Base-by-base conservation (phyloP, 2,888 invertebrate genomes). In the Torymus texanus region DNA sequence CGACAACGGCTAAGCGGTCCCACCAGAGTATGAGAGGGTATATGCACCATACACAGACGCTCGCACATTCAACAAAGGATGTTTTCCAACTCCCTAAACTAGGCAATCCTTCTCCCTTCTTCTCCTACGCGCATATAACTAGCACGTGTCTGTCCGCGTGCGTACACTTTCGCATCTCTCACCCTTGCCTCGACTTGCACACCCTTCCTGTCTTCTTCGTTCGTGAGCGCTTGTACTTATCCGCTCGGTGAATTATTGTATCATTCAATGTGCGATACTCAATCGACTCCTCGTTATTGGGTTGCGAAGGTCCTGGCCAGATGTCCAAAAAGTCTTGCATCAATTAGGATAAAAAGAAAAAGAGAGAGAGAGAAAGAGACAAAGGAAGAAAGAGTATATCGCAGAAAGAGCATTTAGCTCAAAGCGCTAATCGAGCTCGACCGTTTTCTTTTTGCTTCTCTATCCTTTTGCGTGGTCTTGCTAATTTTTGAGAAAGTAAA, bases 71-170 rank as follows among this genome's bases (percentile, higher is more conserved):
- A 41, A 41, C 89, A 90, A 89, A 90, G 88, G 88, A 88, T 89
- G 88, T 89, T 90, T 89, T 89, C 88, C 89, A 84, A 88, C 88
- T 89, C 88, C 88, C 89, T 89, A 89, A 89, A 89, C 89, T 89
- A 88, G 90, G 88, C 86, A 89, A 89, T 89, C 89, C 88, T 89
- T 89, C 86, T 87, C 86, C 24, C 53, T 66, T 21, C 53, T n/a
- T 14, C 59, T 55, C 29, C 58, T n/a, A 14, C 16, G 24, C 58
- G 77, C 79, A 75, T 58, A 70, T 73, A 68, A 41, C 51, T 3
- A 51, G 11, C 41, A 29, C 29, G 62, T n/a, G 56, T 1, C 1
- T 14, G 13, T 41, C 10, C 10, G 68, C 29, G 24, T 13, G 51
- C 11, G 67, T 41, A n/a, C 65, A n/a, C 76, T 53, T 14, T 62